Evolutionary conservation across 2,888 invertebrate species (phyloP).

Genomic region (Apoderus coryli): DNA sequence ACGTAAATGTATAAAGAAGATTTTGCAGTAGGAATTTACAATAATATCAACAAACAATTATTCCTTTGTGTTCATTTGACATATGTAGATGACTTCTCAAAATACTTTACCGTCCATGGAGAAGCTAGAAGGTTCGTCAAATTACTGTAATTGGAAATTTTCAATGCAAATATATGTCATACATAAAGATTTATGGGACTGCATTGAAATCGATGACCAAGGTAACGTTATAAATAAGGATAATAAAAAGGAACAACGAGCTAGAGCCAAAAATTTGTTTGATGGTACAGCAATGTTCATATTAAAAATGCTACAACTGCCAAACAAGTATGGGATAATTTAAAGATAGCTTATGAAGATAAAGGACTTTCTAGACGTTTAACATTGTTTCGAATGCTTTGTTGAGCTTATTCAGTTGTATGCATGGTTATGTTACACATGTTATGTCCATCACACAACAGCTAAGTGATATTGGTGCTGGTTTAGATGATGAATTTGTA

Average conservation of each 20-base stretch:
- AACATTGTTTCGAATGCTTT: constrained; percentile 3
- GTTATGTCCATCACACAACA: constrained; percentile 1
- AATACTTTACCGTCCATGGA: constrained; percentile 5
- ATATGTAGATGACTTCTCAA: too few species aligned
- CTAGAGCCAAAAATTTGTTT: constrained; percentile 2
- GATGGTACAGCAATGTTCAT: constrained; percentile 2
- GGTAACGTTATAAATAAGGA: not conserved
- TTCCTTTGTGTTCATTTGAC: too few species aligned
- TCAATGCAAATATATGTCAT: constrained; percentile 1
- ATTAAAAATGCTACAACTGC: not conserved
- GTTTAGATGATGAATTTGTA: constrained; percentile 3
- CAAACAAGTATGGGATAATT: constrained; percentile 4
- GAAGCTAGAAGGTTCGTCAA: constrained; percentile 5
- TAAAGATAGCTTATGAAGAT: constrained; percentile 4
- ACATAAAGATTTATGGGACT: constrained; percentile 4
- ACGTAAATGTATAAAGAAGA: too few species aligned
- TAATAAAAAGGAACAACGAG: not conserved
- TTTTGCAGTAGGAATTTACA: too few species aligned
- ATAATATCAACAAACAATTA: too few species aligned
- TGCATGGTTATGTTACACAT: not conserved
- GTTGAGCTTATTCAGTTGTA: constrained; percentile 2
- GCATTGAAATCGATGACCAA: not conserved
- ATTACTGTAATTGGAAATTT: constrained; percentile 3
- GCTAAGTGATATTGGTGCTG: constrained; percentile 3
- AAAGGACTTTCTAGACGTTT: constrained; percentile 4